Evolutionary conservation across 2,797 vertebrate species (phyloP), one percentile per base, ranked within the genome.

Genomic region (Manis javanica): DNA sequence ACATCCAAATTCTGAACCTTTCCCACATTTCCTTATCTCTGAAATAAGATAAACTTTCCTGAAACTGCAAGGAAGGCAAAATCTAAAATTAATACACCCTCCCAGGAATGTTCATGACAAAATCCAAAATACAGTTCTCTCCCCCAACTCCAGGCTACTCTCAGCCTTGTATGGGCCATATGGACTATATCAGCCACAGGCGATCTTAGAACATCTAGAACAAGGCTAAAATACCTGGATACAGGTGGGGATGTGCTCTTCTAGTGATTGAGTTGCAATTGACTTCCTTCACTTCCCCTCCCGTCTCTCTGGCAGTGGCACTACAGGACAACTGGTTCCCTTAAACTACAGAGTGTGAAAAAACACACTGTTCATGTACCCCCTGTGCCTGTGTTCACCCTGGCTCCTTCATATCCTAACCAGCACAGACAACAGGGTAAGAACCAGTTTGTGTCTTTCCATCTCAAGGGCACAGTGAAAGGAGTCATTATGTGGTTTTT

Each of bases 341-440:
- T 66, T 63, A 57, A 55, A 46, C 59, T 42, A 14, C 34, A 26
- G 49, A 94, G 24, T 19, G 29, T 23, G 7, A 34, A 51, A 15
- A 34, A 31, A 95, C 34, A 16, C 1, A 8, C 4, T 3, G 26
- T 77, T 49, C 26, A 8, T 26, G 10, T 4, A 12, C 6, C 5
- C 21, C 5, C 5, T 14, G 2, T 3, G 24, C 46, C 3, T 42
- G 42, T 23, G 8, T 7, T 26, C 24, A n/a, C 21, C 19, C 46
- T 6, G 39, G 64, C 42, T 82, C 12, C 2, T 55, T 39, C 79
- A 31, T 3, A 26, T 3, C n/a, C 69, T 39, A 18, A 16, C 26
- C 11, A 19, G 8, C 0, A 2, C 3, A 64, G 68, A 66, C 0
- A 3, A 34, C 14, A 14, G 0, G 0, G 19, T n/a, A 87, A 72